Evolutionary conservation across 2,113 vertebrate genomes (phyloP).

Genomic region (Pelusios castaneus): DNA sequence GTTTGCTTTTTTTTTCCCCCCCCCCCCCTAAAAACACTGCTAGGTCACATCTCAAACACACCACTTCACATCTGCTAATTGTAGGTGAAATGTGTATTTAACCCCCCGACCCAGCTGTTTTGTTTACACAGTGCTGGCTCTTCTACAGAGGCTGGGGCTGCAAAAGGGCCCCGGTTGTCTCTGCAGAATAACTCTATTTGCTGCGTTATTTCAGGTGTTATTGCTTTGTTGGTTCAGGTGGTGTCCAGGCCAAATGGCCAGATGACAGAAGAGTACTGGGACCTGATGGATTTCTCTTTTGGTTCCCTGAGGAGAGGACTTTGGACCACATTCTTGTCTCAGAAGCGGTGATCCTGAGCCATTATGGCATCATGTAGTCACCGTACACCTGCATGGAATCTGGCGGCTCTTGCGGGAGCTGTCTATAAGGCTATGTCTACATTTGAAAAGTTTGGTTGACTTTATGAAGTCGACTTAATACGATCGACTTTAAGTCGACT

Average conservation of each 20-base stretch:
- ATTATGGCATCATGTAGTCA: neutral
- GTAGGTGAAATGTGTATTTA: neutral
- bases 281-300: neutral
- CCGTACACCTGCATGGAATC: neutral
- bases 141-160: neutral
- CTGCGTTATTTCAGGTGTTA: no score
- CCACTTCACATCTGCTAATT: neutral
- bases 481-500: no score
- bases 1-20: neutral
- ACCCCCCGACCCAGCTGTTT: neutral
- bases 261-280: neutral
- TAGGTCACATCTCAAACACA: neutral
- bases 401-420: neutral
- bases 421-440: no score
- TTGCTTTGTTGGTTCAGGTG: neutral
- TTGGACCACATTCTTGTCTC: no score
- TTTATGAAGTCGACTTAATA: no score
- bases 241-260: neutral
- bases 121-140: neutral
- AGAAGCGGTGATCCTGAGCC: neutral
- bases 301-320: neutral
- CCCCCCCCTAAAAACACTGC: neutral
- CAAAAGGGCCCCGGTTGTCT: neutral
- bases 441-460: no score
- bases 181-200: neutral